These are phyloP conservation scores for Scatophagus argus DNA, from an alignment of 2,113 vertebrate species.

Conservation along the genomic window DNA sequence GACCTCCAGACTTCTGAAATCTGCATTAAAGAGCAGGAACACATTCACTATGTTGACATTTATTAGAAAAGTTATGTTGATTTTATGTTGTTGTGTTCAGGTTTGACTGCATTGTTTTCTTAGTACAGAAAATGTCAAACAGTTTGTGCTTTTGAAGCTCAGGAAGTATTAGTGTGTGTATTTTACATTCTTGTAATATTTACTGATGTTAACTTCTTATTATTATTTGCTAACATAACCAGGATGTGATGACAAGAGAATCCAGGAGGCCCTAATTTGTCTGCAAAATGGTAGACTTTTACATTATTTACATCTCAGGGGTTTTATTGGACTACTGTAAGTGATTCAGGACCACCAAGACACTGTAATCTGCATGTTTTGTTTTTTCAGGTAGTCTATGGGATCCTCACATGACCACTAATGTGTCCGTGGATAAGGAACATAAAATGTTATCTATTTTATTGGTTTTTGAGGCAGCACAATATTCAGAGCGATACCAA, in stretches of 20 bases:
- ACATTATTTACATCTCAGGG: not conserved
- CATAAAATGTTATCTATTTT: slow-evolving; percentile 26
- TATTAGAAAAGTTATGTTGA: not conserved
- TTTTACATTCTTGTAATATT: slow-evolving; percentile 3
- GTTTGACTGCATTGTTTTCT: not conserved
- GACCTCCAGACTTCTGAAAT: not conserved
- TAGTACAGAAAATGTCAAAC: not conserved
- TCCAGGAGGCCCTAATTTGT: slow-evolving; percentile 60
- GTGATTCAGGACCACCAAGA: not conserved
- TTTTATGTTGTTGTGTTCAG: not conserved
- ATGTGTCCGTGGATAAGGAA: slow-evolving; percentile 7
- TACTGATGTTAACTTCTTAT: too few species aligned
- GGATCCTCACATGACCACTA: slow-evolving; percentile 55
- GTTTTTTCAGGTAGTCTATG: slow-evolving; percentile 78
- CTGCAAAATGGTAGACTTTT: slow-evolving; percentile 73
- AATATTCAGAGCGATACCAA: slow-evolving; percentile 74
- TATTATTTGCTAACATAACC: slow-evolving; percentile 1
- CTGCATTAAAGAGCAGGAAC: not conserved
- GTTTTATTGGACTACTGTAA: not conserved
- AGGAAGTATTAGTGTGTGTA: not conserved
- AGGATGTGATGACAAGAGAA: slow-evolving; percentile 71
- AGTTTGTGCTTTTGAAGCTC: not conserved
- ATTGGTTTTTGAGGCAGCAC: slow-evolving; percentile 68
- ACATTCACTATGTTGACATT: not conserved
- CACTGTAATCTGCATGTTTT: not conserved